A percentile compares a stretch with the other conserved stretches of the same genome.
These are phyloP conservation scores for Larimichthys polyactis DNA, from an alignment of 2,113 vertebrate species.

Conservation along the genomic window DNA sequence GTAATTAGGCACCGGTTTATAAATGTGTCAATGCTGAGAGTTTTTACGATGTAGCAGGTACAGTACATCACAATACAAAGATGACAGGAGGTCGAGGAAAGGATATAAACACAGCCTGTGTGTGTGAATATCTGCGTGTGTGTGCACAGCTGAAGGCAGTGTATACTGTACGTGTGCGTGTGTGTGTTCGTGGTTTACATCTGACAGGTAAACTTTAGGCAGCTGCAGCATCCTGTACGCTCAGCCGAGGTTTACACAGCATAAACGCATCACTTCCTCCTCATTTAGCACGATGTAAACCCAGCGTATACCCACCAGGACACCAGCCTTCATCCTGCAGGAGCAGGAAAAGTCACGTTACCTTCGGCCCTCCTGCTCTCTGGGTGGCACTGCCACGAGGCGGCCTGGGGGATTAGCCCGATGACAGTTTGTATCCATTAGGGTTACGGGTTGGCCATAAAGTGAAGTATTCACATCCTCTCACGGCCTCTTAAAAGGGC, in stretches of 20 bases:
- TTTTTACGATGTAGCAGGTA: slow-evolving; percentile 37
- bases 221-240: slow-evolving; percentile 72
- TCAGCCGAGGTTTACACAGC: slow-evolving; percentile 76
- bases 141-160: too few relatives aligned
- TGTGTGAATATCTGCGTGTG: not conserved
- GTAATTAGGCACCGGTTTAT: slow-evolving; percentile 57
- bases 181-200: slow-evolving; percentile 65
- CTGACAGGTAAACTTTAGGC: slow-evolving; percentile 80
- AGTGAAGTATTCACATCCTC: slow-evolving; percentile 59
- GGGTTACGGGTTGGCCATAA: not conserved
- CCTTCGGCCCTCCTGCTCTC: slow-evolving; percentile 45
- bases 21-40: slow-evolving; percentile 40
- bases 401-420: slow-evolving; percentile 53
- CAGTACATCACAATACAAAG: slow-evolving; percentile 27
- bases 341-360: slow-evolving; percentile 52
- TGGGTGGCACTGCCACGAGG: slow-evolving; percentile 70
- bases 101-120: slow-evolving; percentile 45
- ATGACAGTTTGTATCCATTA: slow-evolving; percentile 76
- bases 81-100: slow-evolving; percentile 22
- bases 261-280: slow-evolving; percentile 82
- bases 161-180: not conserved
- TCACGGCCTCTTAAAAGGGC: slow-evolving; percentile 40
- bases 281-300: slow-evolving; percentile 76
- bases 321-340: slow-evolving; percentile 47
- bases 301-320: slow-evolving; percentile 35